Conservation (phyloP, 2,888 invertebrate genomes). For the Diplazon laetatorius region DNA sequence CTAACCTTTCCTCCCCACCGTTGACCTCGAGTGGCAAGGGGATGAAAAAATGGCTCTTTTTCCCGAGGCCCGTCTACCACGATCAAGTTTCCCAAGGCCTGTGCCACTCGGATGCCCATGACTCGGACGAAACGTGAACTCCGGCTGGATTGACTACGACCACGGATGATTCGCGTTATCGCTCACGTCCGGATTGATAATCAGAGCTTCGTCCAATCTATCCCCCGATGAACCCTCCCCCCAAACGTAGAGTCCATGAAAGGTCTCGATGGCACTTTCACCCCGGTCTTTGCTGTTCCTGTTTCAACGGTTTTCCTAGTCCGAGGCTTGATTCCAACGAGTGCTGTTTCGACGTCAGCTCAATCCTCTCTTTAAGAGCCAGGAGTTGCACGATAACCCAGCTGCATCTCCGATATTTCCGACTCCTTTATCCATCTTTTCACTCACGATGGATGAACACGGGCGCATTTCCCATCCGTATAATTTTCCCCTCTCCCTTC, state of each 20-base stretch:
- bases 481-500: constrained; percentile 26
- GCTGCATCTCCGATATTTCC: constrained; percentile 44
- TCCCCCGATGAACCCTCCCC: constrained; percentile 14
- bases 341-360: constrained; percentile 8
- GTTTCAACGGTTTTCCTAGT: not conserved
- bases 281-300: not conserved
- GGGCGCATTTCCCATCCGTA: constrained; percentile 23
- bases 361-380: constrained; percentile 12
- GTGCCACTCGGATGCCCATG: too few species aligned
- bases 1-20: too few species aligned
- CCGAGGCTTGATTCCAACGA: constrained; percentile 23
- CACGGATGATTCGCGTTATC: too few species aligned
- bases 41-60: too few species aligned
- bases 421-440: constrained; percentile 47
- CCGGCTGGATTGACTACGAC: too few species aligned
- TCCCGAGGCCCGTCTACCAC: too few species aligned
- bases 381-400: not conserved
- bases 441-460: constrained; percentile 18
- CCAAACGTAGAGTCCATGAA: not conserved
- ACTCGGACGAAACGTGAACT: too few species aligned
- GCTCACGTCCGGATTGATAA: too few species aligned
- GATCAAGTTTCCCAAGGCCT: too few species aligned
- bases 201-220: constrained; percentile 35
- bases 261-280: constrained; percentile 6
- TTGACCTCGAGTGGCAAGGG: too few species aligned